Evolutionary conservation across 2,888 invertebrate species (phyloP).

Genomic region (Euzophera pinguis): DNA sequence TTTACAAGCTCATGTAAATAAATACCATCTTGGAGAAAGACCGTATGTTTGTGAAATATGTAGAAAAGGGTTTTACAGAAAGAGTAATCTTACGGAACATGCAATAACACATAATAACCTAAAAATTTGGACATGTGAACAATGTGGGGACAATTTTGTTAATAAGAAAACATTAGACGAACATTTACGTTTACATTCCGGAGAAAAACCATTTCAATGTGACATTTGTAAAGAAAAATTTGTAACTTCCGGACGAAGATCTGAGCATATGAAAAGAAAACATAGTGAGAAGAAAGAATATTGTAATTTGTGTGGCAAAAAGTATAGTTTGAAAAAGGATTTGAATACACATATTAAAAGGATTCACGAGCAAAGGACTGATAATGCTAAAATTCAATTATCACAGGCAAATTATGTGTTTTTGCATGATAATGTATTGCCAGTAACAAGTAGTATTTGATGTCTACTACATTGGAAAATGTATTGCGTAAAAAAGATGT

Average conservation of each 20-base stretch:
- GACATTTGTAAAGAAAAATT: conserved; percentile 42
- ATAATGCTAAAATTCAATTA: neutral
- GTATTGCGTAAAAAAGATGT: too few species aligned
- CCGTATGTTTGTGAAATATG: conserved; percentile 47
- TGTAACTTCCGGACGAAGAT: conserved; percentile 46
- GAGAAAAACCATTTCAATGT: conserved; percentile 48
- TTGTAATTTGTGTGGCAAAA: conserved; percentile 51
- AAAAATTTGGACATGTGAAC: conserved; percentile 45
- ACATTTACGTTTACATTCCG: conserved; percentile 49
- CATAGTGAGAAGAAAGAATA: conserved; percentile 42
- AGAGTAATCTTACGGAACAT: conserved; percentile 49
- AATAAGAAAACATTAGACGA: conserved; percentile 44
- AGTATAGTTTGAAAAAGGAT: conserved; percentile 50
- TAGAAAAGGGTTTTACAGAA: conserved; percentile 49
- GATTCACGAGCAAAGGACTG: conserved; percentile 28
- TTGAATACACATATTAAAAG: conserved; percentile 48
- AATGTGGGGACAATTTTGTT: conserved; percentile 49
- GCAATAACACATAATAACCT: conserved; percentile 33
- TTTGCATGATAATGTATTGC: neutral
- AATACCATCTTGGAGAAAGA: conserved; percentile 39
- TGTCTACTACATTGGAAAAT: too few species aligned
- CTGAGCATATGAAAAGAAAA: conserved; percentile 50
- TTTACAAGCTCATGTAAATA: conserved; percentile 51
- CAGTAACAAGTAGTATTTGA: conserved; percentile 4
- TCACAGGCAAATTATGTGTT: neutral